Conservation (phyloP, 1,140 invertebrate species). For the Harlomillsia oculata region DNA sequence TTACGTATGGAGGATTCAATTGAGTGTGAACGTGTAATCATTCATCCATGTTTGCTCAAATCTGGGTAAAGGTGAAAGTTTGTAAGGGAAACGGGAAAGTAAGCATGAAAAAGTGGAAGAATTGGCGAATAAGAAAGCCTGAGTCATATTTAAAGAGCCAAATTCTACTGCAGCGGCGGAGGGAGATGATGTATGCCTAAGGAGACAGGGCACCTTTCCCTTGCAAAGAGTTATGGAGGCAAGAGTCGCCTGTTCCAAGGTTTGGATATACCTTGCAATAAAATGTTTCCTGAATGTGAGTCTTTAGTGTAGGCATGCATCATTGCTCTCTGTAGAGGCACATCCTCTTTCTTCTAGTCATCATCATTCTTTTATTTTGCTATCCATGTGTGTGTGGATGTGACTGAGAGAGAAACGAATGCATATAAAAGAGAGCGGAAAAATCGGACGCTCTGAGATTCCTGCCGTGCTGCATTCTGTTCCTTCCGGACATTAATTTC, state of each 20-base stretch:
- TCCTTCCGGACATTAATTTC: slow-evolving; percentile 31
- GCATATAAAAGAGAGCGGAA: not conserved
- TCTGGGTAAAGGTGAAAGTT: too few relatives aligned
- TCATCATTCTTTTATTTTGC: slow-evolving; percentile 28
- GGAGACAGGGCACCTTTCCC: too few relatives aligned
- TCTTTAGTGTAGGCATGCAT: slow-evolving; percentile 22
- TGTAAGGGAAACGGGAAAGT: too few relatives aligned
- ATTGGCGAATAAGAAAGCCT: too few relatives aligned
- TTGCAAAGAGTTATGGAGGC: not conserved
- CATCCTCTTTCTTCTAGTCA: slow-evolving; percentile 12
- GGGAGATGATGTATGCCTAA: too few relatives aligned
- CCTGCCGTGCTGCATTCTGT: slow-evolving; percentile 21
- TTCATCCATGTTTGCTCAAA: too few relatives aligned
- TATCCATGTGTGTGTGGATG: slow-evolving; percentile 10
- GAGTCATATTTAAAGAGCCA: too few relatives aligned
- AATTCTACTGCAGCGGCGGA: too few relatives aligned
- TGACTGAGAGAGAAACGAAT: not conserved
- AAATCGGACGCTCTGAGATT: slow-evolving; percentile 14
- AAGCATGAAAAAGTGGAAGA: too few relatives aligned
- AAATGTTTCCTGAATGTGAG: slow-evolving; percentile 29
- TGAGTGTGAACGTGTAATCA: too few relatives aligned
- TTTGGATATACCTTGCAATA: slow-evolving; percentile 25
- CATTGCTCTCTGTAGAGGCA: slow-evolving; percentile 15
- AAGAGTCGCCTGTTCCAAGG: not conserved
- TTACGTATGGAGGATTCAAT: too few relatives aligned